A percentile compares a stretch with the other conserved stretches of the same genome.
Conservation (phyloP, 2,888 invertebrate species). For the Galeruca laticollis region DNA sequence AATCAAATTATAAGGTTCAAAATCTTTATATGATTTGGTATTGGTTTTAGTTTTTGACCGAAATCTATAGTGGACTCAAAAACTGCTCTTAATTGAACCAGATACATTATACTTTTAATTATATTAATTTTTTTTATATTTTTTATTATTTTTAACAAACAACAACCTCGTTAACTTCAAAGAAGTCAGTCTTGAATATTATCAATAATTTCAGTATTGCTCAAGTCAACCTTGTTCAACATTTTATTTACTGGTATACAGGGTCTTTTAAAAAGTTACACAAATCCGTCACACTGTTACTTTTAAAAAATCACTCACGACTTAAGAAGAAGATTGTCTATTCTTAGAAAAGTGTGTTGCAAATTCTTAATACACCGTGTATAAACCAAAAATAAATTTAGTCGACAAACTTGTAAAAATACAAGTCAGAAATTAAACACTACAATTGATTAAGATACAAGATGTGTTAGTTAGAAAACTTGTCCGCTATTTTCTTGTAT, state of each 20-base stretch:
- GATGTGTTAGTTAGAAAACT: background rate
- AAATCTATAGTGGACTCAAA: background rate
- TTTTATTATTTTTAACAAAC: background rate
- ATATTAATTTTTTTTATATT: background rate
- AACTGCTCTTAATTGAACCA: background rate
- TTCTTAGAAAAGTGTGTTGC: too few relatives aligned
- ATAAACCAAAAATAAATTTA: too few relatives aligned
- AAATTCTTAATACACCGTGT: too few relatives aligned
- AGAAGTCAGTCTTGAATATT: conserved; percentile 6
- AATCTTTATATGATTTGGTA: too few relatives aligned
- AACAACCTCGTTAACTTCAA: conserved; percentile 5
- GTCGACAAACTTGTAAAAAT: too few relatives aligned
- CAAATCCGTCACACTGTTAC: too few relatives aligned
- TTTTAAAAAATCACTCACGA: too few relatives aligned
- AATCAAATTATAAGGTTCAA: too few relatives aligned
- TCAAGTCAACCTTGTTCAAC: background rate
- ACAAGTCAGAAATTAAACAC: too few relatives aligned
- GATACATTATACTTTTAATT: background rate
- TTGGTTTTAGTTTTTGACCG: too few relatives aligned
- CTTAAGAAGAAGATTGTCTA: too few relatives aligned
- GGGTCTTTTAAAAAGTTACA: too few relatives aligned
- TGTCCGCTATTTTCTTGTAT: background rate
- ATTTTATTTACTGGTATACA: background rate
- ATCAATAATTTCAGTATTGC: background rate
- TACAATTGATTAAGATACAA: background rate